Evolutionary conservation across 2,888 invertebrate species (phyloP).

Genomic region (Lutraria lutraria): DNA sequence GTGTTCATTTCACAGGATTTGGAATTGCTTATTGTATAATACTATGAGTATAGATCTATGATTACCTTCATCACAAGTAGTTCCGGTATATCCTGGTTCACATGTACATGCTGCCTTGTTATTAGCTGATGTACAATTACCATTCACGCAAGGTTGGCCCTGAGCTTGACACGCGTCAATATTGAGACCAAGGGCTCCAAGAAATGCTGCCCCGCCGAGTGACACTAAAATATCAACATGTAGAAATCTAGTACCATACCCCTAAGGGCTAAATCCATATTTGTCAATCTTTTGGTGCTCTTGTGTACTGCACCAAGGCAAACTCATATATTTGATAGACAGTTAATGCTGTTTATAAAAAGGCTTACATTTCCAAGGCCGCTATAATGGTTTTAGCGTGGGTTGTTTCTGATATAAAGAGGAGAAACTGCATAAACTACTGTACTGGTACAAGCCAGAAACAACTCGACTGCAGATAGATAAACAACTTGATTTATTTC

Average conservation of each 20-base stretch:
- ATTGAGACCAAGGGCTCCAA: constrained; percentile 11
- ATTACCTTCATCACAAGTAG: constrained; percentile 13
- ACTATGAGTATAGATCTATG: not conserved
- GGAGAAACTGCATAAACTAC: too few relatives aligned
- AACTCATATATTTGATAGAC: too few relatives aligned
- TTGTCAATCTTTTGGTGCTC: too few relatives aligned
- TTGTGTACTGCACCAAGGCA: too few relatives aligned
- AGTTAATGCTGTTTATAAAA: too few relatives aligned
- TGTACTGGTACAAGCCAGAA: too few relatives aligned
- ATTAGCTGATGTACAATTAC: constrained; percentile 7
- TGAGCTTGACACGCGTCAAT: constrained; percentile 13
- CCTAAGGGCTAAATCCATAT: too few relatives aligned
- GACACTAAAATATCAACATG: not conserved
- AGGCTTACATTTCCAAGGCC: too few relatives aligned
- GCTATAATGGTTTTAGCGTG: too few relatives aligned
- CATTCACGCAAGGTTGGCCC: constrained; percentile 5
- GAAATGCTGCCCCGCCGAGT: not conserved
- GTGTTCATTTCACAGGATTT: not conserved
- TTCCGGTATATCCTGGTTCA: constrained; percentile 9
- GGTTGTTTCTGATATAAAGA: too few relatives aligned
- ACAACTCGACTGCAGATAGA: too few relatives aligned
- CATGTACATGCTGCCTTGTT: not conserved
- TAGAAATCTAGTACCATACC: not conserved
- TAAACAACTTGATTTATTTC: too few relatives aligned
- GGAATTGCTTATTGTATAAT: not conserved